These are phyloP conservation scores for Perccottus glenii DNA, from an alignment of 2,113 vertebrate species.

Conservation along the genomic window DNA sequence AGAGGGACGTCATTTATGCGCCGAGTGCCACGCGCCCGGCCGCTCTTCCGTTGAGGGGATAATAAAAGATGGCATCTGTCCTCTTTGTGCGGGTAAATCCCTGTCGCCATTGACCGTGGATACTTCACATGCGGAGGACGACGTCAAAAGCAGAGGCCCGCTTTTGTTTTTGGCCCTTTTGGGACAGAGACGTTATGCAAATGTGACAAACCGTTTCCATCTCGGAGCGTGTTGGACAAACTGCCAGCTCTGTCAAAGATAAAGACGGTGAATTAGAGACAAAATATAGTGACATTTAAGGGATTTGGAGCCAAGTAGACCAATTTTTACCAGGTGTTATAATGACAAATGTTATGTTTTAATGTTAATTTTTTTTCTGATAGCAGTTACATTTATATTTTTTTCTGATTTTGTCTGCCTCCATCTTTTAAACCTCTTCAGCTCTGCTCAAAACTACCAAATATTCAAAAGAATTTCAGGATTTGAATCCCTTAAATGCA, in stretches of 20 bases:
- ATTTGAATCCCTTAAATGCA: too few relatives aligned
- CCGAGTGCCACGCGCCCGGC: conserved; percentile 63
- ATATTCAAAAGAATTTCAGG: too few relatives aligned
- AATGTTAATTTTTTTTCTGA: too few relatives aligned
- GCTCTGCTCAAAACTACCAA: too few relatives aligned
- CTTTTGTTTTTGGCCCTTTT: conserved; percentile 31
- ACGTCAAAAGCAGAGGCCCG: conserved; percentile 38
- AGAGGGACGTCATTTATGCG: conserved; percentile 39
- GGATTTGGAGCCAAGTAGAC: neutral
- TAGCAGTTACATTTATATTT: too few relatives aligned
- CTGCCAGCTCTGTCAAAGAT: neutral
- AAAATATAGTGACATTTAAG: neutral
- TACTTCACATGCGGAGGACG: conserved; percentile 69
- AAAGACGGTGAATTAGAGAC: neutral
- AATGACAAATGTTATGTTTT: too few relatives aligned
- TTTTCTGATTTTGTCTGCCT: neutral
- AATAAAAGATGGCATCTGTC: conserved; percentile 73
- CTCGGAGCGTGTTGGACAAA: conserved; percentile 28
- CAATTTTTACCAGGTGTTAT: too few relatives aligned
- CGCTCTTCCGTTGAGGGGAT: conserved; percentile 69
- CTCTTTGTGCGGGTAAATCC: conserved; percentile 63
- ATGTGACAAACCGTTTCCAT: conserved; percentile 67
- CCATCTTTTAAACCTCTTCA: neutral
- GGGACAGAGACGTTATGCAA: conserved; percentile 66
- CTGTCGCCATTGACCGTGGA: conserved; percentile 52